Conservation (phyloP, 1,140 invertebrate genomes). For the Akabosia matsudoensis region DNA sequence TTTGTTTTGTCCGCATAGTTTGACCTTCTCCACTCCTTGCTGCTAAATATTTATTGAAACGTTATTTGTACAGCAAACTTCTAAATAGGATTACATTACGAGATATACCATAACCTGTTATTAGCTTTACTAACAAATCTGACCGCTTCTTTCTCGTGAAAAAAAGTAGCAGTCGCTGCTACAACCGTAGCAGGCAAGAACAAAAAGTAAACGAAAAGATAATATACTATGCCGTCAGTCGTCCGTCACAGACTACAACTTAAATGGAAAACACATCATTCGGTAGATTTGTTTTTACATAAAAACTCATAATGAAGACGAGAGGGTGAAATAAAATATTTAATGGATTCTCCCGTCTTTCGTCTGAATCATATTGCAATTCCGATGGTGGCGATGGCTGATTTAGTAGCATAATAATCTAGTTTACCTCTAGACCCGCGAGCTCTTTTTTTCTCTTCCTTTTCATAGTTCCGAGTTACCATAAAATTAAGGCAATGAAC, state of each 20-base stretch:
- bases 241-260: neutral
- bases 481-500: neutral
- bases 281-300: neutral
- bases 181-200: no score
- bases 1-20: no score
- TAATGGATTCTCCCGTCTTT: neutral
- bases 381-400: neutral
- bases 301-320: neutral
- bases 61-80: no score
- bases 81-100: no score
- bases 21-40: no score
- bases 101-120: no score
- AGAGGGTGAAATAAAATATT: neutral
- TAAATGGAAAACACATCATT: neutral
- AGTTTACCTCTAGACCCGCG: neutral
- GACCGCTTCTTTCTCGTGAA: no score
- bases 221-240: neutral
- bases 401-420: neutral
- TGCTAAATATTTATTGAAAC: no score
- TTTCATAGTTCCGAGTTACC: neutral
- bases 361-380: neutral
- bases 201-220: neutral
- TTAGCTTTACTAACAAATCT: no score
- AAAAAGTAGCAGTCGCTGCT: no score
- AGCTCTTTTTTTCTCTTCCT: neutral